Base-by-base conservation (phyloP, 2,113 vertebrate species). In the Hypocryptadius cinnamomeus region DNA sequence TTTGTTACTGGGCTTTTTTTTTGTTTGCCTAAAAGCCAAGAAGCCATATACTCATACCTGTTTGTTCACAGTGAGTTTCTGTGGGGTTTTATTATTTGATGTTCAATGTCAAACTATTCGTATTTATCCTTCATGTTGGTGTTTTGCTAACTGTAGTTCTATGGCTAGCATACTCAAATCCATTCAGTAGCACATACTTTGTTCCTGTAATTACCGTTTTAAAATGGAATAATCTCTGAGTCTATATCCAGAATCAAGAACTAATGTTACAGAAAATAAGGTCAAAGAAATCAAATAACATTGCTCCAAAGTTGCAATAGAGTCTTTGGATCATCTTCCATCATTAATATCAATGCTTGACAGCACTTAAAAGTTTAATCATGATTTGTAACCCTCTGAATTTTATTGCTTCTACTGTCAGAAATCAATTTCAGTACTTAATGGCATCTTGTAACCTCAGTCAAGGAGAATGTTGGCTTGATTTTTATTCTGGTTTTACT, bases 261-360 rank as follows among this genome's bases (percentile, higher is more conserved):
- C 50, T 89, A 81, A 85, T 63, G 76, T 74, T 61, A 78, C 10
- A 94, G 79, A 93, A 96, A 81, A 79, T 92, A 92, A 95, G 69
- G 57, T 89, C 89, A 44, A 87, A 59, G 40, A 73, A 45, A 77
- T 78, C 37, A 63, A 87, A 31, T 65, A 44, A 61, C 22, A 17
- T 85, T 42, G 45, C 63, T 59, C 23, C n/a, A 80, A 64, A 87
- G 48, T 87, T 11, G 2, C 47, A 76, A 5, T 40, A 77, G 22
- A 23, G 40, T 64, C 53, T 70, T 91, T 54, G 33, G 25, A 63
- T 71, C 33, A n/a, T 73, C 92, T 93, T 90, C 69, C 20, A 3
- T 48, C 66, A 25, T 89, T 87, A 65, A 80, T 87, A 64, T 74
- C 27, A 7, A 47, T 80, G 48, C 79, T 33, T 53, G 53, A 69